Percentiles rank a stretch among this genome's conserved stretches.
These are phyloP conservation scores for Macaria notata DNA, from an alignment of 2,888 invertebrate genomes.

Conservation along the genomic window DNA sequence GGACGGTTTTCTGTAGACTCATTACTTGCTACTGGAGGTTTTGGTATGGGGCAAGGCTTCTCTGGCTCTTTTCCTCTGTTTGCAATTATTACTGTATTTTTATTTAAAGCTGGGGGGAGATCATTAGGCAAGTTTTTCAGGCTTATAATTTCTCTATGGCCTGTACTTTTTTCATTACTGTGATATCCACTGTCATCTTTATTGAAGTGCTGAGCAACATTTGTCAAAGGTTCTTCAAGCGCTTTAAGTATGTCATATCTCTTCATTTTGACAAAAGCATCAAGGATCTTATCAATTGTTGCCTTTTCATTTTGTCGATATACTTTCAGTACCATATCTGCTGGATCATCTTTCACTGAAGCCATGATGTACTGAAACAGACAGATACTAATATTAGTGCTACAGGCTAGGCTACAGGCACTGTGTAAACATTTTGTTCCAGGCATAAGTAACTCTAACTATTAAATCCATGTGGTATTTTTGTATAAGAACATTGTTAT, in stretches of 20 bases:
- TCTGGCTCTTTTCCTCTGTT: conserved; percentile 44
- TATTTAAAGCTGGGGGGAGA: conserved; percentile 68
- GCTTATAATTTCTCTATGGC: conserved; percentile 63
- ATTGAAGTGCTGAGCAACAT: conserved; percentile 61
- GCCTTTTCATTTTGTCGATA: conserved; percentile 77
- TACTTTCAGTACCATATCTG: conserved; percentile 77
- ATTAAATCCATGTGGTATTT: not conserved
- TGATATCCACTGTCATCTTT: conserved; percentile 75
- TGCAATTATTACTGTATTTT: conserved; percentile 50
- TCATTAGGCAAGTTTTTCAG: conserved; percentile 62
- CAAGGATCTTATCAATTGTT: conserved; percentile 78
- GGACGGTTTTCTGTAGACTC: conserved; percentile 53
- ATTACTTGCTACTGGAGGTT: conserved; percentile 42
- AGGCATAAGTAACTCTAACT: too few species aligned
- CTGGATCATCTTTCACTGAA: conserved; percentile 77
- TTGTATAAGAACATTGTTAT: not conserved
- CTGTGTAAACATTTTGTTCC: too few species aligned
- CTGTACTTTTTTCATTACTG: conserved; percentile 56
- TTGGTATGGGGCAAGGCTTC: conserved; percentile 49
- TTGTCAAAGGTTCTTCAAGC: conserved; percentile 65
- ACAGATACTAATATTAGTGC: not conserved
- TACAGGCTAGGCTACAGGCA: too few species aligned
- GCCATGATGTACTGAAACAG: conserved; percentile 76
- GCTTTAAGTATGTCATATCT: conserved; percentile 79
- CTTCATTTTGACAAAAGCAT: conserved; percentile 71